Evolutionary conservation across 64 coral and sea anemone genomes (phyloP), one percentile per base, ranked within the genome.

Genomic region (Cladopsammia gracilis): DNA sequence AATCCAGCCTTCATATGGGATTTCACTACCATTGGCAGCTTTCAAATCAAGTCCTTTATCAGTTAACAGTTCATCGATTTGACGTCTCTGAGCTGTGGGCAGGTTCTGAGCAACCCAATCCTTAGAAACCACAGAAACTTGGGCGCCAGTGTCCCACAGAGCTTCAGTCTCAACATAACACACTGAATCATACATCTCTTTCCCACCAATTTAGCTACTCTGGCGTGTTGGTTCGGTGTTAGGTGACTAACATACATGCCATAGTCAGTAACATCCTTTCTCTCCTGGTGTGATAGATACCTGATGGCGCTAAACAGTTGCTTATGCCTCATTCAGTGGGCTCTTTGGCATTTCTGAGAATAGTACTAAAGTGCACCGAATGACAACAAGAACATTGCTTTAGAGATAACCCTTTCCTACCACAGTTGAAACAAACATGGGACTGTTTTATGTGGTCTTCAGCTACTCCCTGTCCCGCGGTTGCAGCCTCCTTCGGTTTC

Each of bases 381-480:
- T 90, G 19, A 65, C 76, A 90, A 16, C 23, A 62, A 3, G 75
- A 42, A 45, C 73, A 89, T 9, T 64, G 71, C 74, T 87, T 87
- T 72, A 87, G 57, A 19, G 46, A 73, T 70, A 58, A 18, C 45
- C 61, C 87, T 47, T 77, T 76, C 57, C 52, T 74, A 47, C 77
- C 77, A 65, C 90, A 92, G 18, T 48, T 84, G 25, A 70, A 53
- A 83, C 90, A 92, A 51, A 82, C 65, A 75, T 77, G 93, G 88
- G 72, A 90, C 87, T 5, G 7, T 51, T 82, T 50, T 6, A 44
- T 19, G 1, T 62, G 49, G 8, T 71, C 73, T 13, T 3, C 22
- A 83, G 65, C 94, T 91, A 95, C 94, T 90, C 83, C 94, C 80
- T 87, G 74, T 95, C 81, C 94, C 62, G 73, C 73, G 73, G 82